A percentile compares a stretch with the other conserved stretches of the same genome.
Evolutionary conservation across 2,797 vertebrate species (phyloP).

Genomic region (Eupleurogrammus muticus): DNA sequence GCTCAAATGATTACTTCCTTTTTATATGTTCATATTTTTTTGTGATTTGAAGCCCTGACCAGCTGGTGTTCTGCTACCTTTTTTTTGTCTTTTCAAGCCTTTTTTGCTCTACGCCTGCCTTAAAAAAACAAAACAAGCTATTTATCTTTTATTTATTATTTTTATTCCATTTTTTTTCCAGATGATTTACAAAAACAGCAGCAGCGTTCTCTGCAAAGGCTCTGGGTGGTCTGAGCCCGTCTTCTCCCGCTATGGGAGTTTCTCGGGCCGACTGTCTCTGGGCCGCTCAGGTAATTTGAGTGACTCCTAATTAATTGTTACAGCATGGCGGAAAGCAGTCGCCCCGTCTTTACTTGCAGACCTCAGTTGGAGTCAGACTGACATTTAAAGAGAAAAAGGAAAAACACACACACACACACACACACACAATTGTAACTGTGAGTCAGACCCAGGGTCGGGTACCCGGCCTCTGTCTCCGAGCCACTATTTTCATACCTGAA

Average conservation of each 20-base stretch:
- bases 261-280: slow-evolving; percentile 47
- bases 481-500: slow-evolving; percentile 68
- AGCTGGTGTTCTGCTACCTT: not conserved
- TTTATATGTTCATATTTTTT: not conserved
- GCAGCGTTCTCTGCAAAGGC: not conserved
- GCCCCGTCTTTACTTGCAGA: slow-evolving; percentile 30
- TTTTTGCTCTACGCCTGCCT: not conserved
- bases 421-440: slow-evolving; percentile 10
- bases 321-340: slow-evolving; percentile 56
- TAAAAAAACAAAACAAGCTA: not conserved
- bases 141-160: slow-evolving; percentile 23
- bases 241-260: slow-evolving; percentile 33
- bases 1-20: not conserved
- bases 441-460: slow-evolving; percentile 46
- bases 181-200: slow-evolving; percentile 28
- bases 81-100: not conserved
- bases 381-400: slow-evolving; percentile 52
- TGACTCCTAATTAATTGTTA: slow-evolving; percentile 72
- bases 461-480: slow-evolving; percentile 48
- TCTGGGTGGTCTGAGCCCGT: slow-evolving; percentile 57
- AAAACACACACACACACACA: no score
- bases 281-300: slow-evolving; percentile 61
- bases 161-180: slow-evolving; percentile 2
- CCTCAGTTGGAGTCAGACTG: slow-evolving; percentile 45
- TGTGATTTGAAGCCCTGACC: not conserved